Evolutionary conservation across 2,888 invertebrate genomes (phyloP).

Genomic region (Sinohyriopsis cumingii): DNA sequence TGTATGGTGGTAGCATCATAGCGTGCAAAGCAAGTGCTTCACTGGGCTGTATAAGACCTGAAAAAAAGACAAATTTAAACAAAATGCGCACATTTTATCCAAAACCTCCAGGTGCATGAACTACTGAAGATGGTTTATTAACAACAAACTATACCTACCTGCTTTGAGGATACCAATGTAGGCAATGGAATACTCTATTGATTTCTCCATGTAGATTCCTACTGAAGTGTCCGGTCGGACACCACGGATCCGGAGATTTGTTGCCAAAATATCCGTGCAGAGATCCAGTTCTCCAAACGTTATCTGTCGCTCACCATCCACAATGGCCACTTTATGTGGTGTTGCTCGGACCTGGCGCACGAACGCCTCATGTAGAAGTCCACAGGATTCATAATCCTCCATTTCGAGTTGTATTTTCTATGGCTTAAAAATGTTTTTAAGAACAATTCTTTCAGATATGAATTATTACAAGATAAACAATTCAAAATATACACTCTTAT

Average conservation of each 20-base stretch:
- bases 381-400: conserved; percentile 54
- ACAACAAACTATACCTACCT: conserved; percentile 51
- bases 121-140: background rate
- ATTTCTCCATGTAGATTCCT: conserved; percentile 71
- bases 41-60: too few species aligned
- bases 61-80: too few species aligned
- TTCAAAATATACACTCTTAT: too few species aligned
- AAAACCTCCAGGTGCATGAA: too few species aligned
- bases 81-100: too few species aligned
- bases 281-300: conserved; percentile 61
- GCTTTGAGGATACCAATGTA: conserved; percentile 72
- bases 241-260: conserved; percentile 53
- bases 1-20: too few species aligned
- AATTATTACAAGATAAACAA: too few species aligned
- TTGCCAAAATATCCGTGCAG: conserved; percentile 64
- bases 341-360: conserved; percentile 55
- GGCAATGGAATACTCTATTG: conserved; percentile 66
- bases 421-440: background rate
- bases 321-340: conserved; percentile 59
- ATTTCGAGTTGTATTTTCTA: conserved; percentile 6
- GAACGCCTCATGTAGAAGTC: conserved; percentile 68
- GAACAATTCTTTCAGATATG: too few species aligned
- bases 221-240: conserved; percentile 65
- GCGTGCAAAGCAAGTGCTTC: too few species aligned
- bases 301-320: conserved; percentile 46